Percentiles rank a stretch among this genome's conserved stretches.
phyloP scores from a whole-genome alignment of 2,113 vertebrate species.

The Nothoprocta pentlandii region DNA sequence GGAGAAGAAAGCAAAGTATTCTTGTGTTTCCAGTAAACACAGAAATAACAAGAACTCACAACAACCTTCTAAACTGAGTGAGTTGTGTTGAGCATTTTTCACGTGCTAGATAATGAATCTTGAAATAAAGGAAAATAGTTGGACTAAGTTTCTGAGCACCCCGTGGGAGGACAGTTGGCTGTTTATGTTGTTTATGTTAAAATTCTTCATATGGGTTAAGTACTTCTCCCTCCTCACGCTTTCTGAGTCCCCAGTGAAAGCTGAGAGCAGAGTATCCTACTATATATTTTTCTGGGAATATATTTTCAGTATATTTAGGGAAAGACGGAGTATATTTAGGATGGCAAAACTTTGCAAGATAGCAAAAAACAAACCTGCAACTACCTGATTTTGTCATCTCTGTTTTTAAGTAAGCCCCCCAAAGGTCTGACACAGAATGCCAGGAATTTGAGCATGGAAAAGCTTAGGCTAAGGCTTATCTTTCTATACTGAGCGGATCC shows the following conservation, averaged over 20 bases:
- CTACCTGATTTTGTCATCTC: neutral
- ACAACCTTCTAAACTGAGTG: neutral
- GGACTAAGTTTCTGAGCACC: neutral
- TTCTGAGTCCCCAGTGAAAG: neutral
- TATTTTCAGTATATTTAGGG: neutral
- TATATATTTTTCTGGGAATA: neutral
- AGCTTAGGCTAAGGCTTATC: neutral
- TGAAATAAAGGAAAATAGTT: neutral
- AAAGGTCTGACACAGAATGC: neutral
- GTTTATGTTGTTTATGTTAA: constrained; percentile 5
- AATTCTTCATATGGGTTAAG: constrained; percentile 25
- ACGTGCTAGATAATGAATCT: neutral
- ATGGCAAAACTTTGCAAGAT: neutral
- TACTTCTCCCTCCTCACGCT: neutral
- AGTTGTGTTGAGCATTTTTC: neutral
- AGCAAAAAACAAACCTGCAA: neutral
- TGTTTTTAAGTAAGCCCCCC: neutral
- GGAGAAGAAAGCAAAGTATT: neutral
- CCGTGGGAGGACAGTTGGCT: neutral
- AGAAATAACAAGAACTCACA: neutral
- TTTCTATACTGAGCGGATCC: neutral
- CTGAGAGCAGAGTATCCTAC: neutral
- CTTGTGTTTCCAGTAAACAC: neutral
- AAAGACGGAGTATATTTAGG: neutral
- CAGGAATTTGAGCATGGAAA: neutral